phyloP scores from a whole-genome alignment of 2,113 vertebrate genomes.

The Pelusios castaneus region DNA sequence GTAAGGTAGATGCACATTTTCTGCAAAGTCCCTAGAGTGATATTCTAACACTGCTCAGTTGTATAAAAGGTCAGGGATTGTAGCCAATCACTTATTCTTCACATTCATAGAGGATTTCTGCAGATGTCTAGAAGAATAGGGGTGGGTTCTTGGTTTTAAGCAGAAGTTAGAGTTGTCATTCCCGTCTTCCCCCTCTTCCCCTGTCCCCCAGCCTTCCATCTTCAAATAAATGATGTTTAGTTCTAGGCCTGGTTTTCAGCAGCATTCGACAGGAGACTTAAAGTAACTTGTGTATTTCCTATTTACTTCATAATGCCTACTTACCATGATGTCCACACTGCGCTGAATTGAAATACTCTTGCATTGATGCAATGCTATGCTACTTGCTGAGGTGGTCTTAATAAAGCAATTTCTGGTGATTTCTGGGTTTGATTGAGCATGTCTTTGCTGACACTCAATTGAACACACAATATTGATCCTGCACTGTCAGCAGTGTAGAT shows the following conservation, averaged over 20 bases:
- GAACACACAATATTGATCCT: too few species aligned
- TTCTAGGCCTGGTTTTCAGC: background rate
- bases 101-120: background rate
- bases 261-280: too few species aligned
- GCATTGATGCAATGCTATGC: too few species aligned
- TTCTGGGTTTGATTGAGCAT: too few species aligned
- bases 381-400: too few species aligned
- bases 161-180: background rate
- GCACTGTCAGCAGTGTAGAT: too few species aligned
- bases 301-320: too few species aligned
- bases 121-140: background rate
- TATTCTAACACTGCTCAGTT: background rate
- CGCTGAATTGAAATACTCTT: too few species aligned
- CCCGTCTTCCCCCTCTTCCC: background rate
- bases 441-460: too few species aligned
- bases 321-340: too few species aligned
- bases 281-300: too few species aligned
- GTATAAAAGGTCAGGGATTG: constrained; percentile 29
- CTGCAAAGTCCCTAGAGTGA: background rate
- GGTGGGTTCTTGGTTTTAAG: background rate
- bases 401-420: too few species aligned
- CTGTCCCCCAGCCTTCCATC: background rate
- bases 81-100: background rate
- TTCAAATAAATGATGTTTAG: background rate
- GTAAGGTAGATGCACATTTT: background rate